Conservation (phyloP, 2,113 vertebrate species). For the Gavialis gangeticus region DNA sequence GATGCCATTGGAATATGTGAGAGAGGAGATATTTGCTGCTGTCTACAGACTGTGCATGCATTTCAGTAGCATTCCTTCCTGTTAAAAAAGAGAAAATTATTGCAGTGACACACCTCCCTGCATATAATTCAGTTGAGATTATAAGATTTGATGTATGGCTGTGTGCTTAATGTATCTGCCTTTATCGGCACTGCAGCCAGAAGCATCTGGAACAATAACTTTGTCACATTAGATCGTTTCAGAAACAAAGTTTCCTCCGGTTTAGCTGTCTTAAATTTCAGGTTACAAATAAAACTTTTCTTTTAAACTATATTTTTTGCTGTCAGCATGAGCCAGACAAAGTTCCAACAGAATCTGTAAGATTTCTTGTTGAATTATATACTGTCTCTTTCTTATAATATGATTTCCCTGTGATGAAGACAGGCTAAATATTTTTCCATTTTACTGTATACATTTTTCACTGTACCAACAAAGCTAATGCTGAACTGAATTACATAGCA, state of each 20-base stretch:
- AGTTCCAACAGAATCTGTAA: neutral
- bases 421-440: neutral
- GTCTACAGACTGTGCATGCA: neutral
- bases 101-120: neutral
- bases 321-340: neutral
- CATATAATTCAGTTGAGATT: neutral
- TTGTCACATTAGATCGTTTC: neutral
- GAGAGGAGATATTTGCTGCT: neutral
- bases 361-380: neutral
- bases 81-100: slow-evolving; percentile 19
- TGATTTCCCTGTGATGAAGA: neutral
- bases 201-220: slow-evolving; percentile 21
- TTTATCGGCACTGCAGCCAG: slow-evolving; percentile 24
- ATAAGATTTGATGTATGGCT: slow-evolving; percentile 1
- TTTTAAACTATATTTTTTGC: neutral
- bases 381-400: neutral
- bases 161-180: slow-evolving; percentile 5
- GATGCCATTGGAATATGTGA: neutral
- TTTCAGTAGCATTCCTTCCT: slow-evolving; percentile 11
- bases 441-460: neutral
- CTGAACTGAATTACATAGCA: slow-evolving; percentile 3
- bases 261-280: slow-evolving; percentile 29
- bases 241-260: neutral
- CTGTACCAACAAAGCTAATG: neutral
- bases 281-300: neutral